Conservation (phyloP, 2,797 vertebrate genomes). For the Parauchenoglanis punctatus region DNA sequence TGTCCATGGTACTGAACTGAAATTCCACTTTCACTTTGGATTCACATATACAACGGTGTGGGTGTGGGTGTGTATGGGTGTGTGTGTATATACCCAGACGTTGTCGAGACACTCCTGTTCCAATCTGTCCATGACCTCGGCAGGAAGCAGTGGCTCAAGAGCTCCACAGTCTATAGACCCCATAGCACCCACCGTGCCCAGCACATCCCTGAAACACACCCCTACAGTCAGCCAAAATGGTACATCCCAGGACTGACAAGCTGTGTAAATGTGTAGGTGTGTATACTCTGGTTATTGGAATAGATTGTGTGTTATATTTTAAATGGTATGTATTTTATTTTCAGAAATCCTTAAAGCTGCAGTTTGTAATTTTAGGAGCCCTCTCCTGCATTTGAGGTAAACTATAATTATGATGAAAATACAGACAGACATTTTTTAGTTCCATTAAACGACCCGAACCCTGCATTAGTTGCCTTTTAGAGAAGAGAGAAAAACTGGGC, state of each 20-base stretch:
- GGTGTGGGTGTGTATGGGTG: conserved; percentile 29
- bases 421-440: not conserved
- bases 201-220: conserved; percentile 80
- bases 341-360: not conserved
- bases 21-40: not conserved
- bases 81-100: conserved; percentile 76
- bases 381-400: not conserved
- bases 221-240: conserved; percentile 18
- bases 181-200: conserved; percentile 81
- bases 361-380: not conserved
- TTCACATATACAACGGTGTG: not conserved
- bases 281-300: not conserved
- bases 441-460: not conserved
- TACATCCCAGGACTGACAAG: not conserved
- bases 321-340: not conserved
- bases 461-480: not conserved
- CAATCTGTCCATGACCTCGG: conserved; percentile 79
- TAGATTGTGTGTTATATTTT: not conserved
- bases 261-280: not conserved
- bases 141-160: conserved; percentile 82
- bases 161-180: conserved; percentile 76
- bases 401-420: not conserved
- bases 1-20: conserved; percentile 21
- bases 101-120: conserved; percentile 86
- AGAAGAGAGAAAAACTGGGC: not conserved